A percentile compares a stretch with the other conserved stretches of the same genome.
Conservation (phyloP, 1,140 invertebrate genomes). For the Diorhabda sublineata region DNA sequence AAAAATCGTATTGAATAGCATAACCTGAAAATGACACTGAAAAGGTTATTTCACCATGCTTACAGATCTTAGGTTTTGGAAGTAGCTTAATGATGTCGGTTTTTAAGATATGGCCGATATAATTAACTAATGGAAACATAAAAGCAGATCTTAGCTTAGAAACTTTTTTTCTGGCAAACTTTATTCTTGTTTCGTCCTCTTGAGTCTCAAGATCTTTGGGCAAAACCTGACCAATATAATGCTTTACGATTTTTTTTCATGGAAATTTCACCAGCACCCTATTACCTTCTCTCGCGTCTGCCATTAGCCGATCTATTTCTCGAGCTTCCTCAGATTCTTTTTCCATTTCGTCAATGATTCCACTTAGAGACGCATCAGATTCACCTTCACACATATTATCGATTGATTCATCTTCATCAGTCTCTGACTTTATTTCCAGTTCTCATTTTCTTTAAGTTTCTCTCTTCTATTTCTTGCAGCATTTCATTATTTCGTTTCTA, state of each 20-base stretch:
- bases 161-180: conserved; percentile 9
- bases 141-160: conserved; percentile 4
- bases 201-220: conserved; percentile 7
- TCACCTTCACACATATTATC: no score
- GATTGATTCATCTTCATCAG: no score
- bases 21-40: neutral
- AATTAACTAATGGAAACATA: conserved; percentile 7
- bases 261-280: conserved; percentile 8
- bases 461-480: neutral
- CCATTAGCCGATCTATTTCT: no score
- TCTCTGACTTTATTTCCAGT: neutral
- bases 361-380: no score
- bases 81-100: conserved; percentile 1
- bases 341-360: no score
- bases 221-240: conserved; percentile 12
- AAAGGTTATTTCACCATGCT: conserved; percentile 1
- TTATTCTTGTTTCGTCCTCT: conserved; percentile 1
- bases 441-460: neutral
- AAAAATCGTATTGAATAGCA: conserved; percentile 7
- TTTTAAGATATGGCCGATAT: conserved; percentile 3
- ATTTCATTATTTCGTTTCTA: neutral
- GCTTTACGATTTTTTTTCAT: conserved; percentile 10
- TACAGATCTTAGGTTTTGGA: conserved; percentile 3
- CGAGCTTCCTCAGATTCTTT: no score
- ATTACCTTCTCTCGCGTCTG: conserved; percentile 10